Base-by-base conservation (phyloP, 2,797 vertebrate species). In the Trachurus trachurus region DNA sequence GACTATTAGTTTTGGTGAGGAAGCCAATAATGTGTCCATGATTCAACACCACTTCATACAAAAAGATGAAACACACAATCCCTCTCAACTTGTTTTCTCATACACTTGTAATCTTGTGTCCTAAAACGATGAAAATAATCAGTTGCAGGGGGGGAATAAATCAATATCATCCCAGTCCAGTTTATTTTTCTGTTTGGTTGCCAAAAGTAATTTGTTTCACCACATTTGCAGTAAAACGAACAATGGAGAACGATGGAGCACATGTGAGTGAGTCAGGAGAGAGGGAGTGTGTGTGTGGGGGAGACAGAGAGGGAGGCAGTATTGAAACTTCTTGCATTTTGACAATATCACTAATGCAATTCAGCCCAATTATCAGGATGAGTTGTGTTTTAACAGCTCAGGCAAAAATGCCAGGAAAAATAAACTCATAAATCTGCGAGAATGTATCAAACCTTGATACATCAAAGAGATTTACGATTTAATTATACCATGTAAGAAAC, bases 391-490 rank as follows among this genome's bases (percentile, higher is more conserved):
- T 85, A 75, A 79, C 80, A 82, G 53, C 83, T 67, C 50, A 66
- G 59, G 66, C 62, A 73, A 83, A 61, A 44, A 78, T 83, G 72
- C 74, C 76, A 78, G 60, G 66, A 81, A 89, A 84, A 88, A 88
- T 80, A 78, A 85, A 78, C 75, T 57, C 59, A 76, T 86, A 83
- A 77, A 89, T 91, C 74, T 80, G 44, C 9, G 52, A 70, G 47
- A 58, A 83, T 74, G 31, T 78, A 84, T 89, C 74, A 89, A 84
- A 86, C 78, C 81, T 63, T 79, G 57, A 85, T 74, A 82, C 79
- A 84, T 93, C 89, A 93, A 90, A 89, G 88, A 90, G 87, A 90
- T 87, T 86, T 81, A 86, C 10, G 68, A 74, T 85, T 89, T 88
- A 83, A 92, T 91, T 82, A 89, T 66, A 74, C 29, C 68, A 65